Evolutionary conservation across 2,888 invertebrate genomes (phyloP), one percentile per base, ranked within the genome.

Genomic region (Apomyelois bistriatella): DNA sequence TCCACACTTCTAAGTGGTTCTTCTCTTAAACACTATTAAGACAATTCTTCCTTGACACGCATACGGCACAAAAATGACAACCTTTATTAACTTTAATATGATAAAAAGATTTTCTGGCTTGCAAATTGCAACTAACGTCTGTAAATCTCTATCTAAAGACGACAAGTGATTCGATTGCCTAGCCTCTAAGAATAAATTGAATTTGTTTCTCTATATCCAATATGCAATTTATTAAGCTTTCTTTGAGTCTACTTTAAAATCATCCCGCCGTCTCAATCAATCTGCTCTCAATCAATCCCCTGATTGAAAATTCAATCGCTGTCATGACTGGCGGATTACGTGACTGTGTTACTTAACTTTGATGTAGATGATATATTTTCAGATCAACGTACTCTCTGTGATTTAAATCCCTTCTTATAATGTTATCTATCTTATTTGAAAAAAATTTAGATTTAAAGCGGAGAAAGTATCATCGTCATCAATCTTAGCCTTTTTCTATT

Each of bases 251-350:
- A 52, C 43, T 52, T 52, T 36, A 52, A 52, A 43, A 52, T 52
- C 52, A 52, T 43, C 43, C 42, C 41, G 41, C 17, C 50, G 17
- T 16, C 43, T 28, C 43, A 52, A 43, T 50, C 49, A 47, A 47
- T 17, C 17, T 17, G 16, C 10, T 48, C 12, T 41, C 85, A 81
- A 88, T 89, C 87, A 88, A 87, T 88, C 86, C 82, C 75, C 74
- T 79, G 72, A 82, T 86, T 86, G 85, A 83, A 83, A 82, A 80
- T 86, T 86, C 85, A 82, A 79, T 85, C 74, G 73, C 70, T 82
- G 81, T 80, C 77, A 83, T 79, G 81, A 81, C 77, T 76, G 75
- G 69, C 80, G 80, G 81, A 81, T 84, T 85, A 86, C 85, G 82
- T 79, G 80, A 85, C 82, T 77, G 75, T 67, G 74, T 79, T 82